Evolutionary conservation across 2,113 vertebrate species (phyloP).

Genomic region (Cebus imitator): DNA sequence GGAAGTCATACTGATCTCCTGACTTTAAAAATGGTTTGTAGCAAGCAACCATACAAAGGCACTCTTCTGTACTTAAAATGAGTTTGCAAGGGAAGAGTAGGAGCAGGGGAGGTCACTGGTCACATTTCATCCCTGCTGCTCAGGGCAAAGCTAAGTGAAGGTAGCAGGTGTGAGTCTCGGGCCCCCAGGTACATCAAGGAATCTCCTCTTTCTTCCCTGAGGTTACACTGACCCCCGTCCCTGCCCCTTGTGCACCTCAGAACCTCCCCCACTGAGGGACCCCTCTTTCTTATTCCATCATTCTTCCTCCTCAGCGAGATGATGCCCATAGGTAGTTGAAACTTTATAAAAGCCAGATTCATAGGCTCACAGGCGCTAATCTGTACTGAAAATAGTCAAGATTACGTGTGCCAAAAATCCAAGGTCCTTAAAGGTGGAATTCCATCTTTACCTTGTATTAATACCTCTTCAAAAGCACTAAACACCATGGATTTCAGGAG

Average conservation of each 20-base stretch:
- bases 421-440: neutral
- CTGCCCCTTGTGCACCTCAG: accelerated
- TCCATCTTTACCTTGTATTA: accelerated
- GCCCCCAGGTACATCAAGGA: accelerated
- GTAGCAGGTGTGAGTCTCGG: accelerated
- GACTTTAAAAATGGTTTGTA: neutral
- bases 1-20: neutral
- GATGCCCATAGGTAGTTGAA: neutral
- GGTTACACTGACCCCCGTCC: accelerated
- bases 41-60: neutral
- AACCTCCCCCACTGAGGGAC: accelerated
- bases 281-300: neutral
- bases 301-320: neutral
- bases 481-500: neutral
- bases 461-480: neutral
- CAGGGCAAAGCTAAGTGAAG: neutral
- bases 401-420: accelerated
- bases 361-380: neutral
- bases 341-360: neutral
- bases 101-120: accelerated
- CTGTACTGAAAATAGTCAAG: neutral
- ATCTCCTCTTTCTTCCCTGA: neutral
- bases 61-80: neutral
- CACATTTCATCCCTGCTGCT: accelerated
- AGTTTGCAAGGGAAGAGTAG: neutral